These are phyloP conservation scores for Holocentrus rufus DNA, from an alignment of 2,797 vertebrate species.

Conservation along the genomic window DNA sequence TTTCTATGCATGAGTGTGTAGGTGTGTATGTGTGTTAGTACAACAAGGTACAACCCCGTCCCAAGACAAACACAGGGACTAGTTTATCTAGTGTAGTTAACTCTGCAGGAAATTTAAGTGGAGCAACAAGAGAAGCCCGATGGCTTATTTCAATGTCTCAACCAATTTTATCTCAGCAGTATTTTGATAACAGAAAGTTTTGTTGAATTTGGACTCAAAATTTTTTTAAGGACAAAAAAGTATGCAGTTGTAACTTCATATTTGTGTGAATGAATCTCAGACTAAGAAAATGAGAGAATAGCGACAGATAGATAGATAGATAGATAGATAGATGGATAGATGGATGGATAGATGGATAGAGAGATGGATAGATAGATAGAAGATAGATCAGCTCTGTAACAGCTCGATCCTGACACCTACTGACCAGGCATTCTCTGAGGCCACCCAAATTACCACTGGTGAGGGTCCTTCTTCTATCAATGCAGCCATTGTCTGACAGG, in stretches of 20 bases:
- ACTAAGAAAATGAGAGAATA: conserved; percentile 2
- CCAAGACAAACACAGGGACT: conserved; percentile 48
- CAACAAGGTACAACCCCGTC: conserved; percentile 36
- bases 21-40: conserved; percentile 17
- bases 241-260: conserved; percentile 23
- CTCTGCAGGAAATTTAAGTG: conserved; percentile 47
- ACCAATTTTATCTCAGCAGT: conserved; percentile 46
- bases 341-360: too few relatives aligned
- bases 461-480: conserved; percentile 27
- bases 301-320: too few relatives aligned
- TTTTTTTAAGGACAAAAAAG: conserved; percentile 37
- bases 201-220: conserved; percentile 24
- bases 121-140: conserved; percentile 51
- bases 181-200: conserved; percentile 32
- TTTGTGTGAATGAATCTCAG: neutral
- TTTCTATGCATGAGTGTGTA: conserved; percentile 11
- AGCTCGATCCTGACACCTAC: conserved; percentile 42
- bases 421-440: conserved; percentile 34
- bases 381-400: neutral
- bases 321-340: too few relatives aligned
- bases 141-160: conserved; percentile 50
- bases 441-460: conserved; percentile 8
- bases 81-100: conserved; percentile 63
- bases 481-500: conserved; percentile 45
- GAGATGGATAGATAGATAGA: conserved; percentile 21